Base-by-base conservation (phyloP, 2,797 vertebrate species). In the Sebastiscus tertius region DNA sequence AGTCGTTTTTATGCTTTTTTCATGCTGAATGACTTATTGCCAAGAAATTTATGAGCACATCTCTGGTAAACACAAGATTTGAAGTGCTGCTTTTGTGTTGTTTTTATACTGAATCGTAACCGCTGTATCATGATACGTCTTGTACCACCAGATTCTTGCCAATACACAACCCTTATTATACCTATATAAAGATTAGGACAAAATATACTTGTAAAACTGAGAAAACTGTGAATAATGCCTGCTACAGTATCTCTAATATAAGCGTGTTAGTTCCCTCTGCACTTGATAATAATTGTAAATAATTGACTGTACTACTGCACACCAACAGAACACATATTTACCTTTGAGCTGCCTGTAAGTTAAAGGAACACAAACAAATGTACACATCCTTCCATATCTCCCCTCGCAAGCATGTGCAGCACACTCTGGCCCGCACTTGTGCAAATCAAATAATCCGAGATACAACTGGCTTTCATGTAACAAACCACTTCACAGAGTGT, bases 401-500 rank as follows among this genome's bases (percentile, higher is more conserved):
- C 54, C 13, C 56, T 70, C 16, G 16, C 42, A 56, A 34, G 69
- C 58, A 11, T 26, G 60, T 9, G 33, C 34, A 62, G 31, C 59
- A 75, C 29, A 66, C 42, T 81, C 66, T 59, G 29, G 16, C 52
- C 68, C 12, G 4, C 66, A 71, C 65, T 39, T 11, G 56, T 80
- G 68, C 61, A 68, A 82, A 87, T 76, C 31, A 80, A 79, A 85
- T 33, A 60, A 73, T 81, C 83, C 82, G 39, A 82, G 60, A 74
- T 42, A 39, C 24, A 54, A 68, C 49, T 63, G 77, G 80, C 77
- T 81, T 87, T 72, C 74, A 71, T 79, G 64, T 73, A 81, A 78
- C 80, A 84, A 82, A 88, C 67, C 77, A 77, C 86, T 92, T 85
- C 34, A 87, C 33, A 79, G 42, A 84, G 87, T 69, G 75, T 36